Evolutionary conservation across 1,140 invertebrate genomes (phyloP), one percentile per base, ranked within the genome.

Genomic region (Drosophila obscura): DNA sequence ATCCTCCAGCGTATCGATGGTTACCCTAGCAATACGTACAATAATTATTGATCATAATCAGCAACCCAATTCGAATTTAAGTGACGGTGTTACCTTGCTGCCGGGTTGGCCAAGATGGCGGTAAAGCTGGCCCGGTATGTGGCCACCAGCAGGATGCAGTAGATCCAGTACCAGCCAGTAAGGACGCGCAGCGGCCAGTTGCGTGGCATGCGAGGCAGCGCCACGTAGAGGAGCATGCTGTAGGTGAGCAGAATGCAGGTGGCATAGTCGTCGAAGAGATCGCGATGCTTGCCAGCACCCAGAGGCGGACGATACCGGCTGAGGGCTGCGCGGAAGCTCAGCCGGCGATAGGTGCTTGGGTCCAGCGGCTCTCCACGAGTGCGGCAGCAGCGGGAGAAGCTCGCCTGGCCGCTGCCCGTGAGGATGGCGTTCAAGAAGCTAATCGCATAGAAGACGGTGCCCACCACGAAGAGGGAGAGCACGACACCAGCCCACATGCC

Each of bases 81-180:
- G 0, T 43, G 0, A 5, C 5, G 1, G 2, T 39, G 51, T 90
- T 92, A 95, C 95, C 93, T 94, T 31, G 94, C 94, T 0, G 94
- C 92, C 13, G 96, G 96, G 92, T 96, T 96, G 5, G 96, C 95
- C 35, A 97, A 91, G 45, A 96, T 95, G 0, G 96, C 96, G 0
- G 96, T 97, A 94, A 97, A 95, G 66, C 96, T 96, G 0, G 96
- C 96, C 82, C 95, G 91, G 89, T 97, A 97, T 4, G 94, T 93
- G 4, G 96, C 95, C 0, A 95, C 94, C 26, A 97, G 93, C 5
- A 97, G 92, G 56, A 97, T 94, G 78, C 95, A 96, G 80, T 96
- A 97, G 0, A 97, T 84, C 96, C 96, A 97, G 92, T 96, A 97
- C 94, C 96, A 97, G 2, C 96, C 96, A 16, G 96, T 96, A 9